Conservation (phyloP, 1,140 invertebrate genomes). For the Ylistrum balloti region DNA sequence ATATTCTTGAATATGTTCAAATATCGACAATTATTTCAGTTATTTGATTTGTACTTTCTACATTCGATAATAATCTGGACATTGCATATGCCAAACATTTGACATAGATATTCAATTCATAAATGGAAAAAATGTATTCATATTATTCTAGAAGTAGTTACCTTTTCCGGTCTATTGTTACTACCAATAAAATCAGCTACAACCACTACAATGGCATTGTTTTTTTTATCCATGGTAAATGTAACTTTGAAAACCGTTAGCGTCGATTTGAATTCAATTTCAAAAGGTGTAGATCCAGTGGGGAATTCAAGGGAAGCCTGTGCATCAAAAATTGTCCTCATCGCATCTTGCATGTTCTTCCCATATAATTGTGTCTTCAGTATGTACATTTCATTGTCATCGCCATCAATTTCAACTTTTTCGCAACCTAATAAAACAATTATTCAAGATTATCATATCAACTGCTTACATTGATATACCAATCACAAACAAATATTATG, state of each 20-base stretch:
- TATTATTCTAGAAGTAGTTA: background rate
- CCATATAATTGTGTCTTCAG: background rate
- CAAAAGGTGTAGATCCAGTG: background rate
- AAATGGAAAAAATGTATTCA: no score
- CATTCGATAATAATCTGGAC: no score
- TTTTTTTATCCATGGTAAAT: background rate
- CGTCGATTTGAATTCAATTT: background rate
- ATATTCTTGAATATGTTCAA: no score
- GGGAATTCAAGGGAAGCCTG: background rate
- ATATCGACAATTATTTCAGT: no score
- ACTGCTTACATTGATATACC: no score
- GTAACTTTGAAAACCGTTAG: background rate
- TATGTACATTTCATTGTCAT: background rate
- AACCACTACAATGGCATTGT: background rate
- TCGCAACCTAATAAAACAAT: background rate
- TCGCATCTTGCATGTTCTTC: conserved; percentile 9
- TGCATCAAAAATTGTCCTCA: background rate
- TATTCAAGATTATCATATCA: no score
- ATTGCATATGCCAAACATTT: no score
- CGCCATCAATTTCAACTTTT: background rate
- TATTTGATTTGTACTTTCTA: no score
- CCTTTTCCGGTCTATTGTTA: background rate
- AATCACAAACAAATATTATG: no score
- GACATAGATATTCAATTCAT: no score
- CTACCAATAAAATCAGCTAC: background rate